A percentile compares a stretch with the other conserved stretches of the same genome.
phyloP scores from a whole-genome alignment of 2,797 vertebrate genomes.

The Natrix natrix region DNA sequence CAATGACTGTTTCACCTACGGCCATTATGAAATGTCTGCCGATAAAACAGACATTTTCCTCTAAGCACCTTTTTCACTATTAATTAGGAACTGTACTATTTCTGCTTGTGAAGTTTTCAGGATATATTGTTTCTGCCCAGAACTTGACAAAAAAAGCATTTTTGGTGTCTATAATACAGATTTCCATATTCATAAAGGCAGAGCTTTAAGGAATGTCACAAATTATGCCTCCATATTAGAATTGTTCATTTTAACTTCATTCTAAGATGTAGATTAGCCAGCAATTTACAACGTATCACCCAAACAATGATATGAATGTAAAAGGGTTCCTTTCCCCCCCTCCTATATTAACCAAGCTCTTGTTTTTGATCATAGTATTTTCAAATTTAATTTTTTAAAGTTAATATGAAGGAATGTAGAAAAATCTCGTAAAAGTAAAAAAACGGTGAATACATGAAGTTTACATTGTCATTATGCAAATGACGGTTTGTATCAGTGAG shows the following conservation, averaged over 20 bases:
- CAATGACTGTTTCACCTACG: neutral
- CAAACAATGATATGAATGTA: neutral
- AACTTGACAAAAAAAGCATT: neutral
- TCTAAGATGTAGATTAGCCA: neutral
- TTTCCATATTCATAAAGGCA: conserved; percentile 2
- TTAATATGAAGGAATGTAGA: neutral
- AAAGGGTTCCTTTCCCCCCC: neutral
- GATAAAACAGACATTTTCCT: conserved; percentile 17
- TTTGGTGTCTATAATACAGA: neutral
- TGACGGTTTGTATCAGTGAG: neutral
- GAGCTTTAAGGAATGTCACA: conserved; percentile 42
- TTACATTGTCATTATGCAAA: neutral
- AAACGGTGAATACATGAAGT: neutral
- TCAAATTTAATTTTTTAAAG: neutral
- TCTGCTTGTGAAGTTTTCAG: neutral
- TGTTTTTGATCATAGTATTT: neutral
- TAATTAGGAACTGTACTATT: neutral
- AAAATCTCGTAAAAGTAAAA: neutral
- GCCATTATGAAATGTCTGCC: conserved; percentile 32
- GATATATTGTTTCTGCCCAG: neutral
- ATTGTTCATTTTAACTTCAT: neutral
- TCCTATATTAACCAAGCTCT: neutral
- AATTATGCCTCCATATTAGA: conserved; percentile 11
- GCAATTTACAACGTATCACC: neutral
- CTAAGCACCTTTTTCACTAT: neutral